phyloP scores from a whole-genome alignment of 2,888 invertebrate genomes.

The Protodeltote pygarga region DNA sequence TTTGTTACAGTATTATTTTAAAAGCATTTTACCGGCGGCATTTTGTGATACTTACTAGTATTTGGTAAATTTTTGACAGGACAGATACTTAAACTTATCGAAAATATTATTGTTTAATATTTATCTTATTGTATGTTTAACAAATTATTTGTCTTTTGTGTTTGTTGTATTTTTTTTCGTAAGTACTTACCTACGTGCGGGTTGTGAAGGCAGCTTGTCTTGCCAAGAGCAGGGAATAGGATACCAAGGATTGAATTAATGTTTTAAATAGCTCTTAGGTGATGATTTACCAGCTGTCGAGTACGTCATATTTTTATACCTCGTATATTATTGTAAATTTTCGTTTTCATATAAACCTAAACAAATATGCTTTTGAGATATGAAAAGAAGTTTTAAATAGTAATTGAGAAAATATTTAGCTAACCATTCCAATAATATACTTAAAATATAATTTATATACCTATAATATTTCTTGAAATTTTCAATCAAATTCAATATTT shows the following conservation, averaged over 20 bases:
- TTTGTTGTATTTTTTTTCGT: slow-evolving; percentile 22
- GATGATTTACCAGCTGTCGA: slow-evolving; percentile 5
- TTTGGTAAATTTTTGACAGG: slow-evolving; percentile 39
- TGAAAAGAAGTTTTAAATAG: background rate
- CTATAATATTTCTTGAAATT: slow-evolving; percentile 8
- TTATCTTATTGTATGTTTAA: slow-evolving; percentile 19
- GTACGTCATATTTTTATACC: background rate
- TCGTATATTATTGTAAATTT: no score
- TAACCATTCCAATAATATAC: no score
- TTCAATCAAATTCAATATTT: slow-evolving; percentile 24
- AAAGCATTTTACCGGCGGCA: slow-evolving; percentile 62
- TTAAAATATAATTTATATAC: no score
- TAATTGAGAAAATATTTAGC: no score
- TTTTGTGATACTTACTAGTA: slow-evolving; percentile 64
- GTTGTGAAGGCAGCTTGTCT: slow-evolving; percentile 50
- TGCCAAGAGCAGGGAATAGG: slow-evolving; percentile 24
- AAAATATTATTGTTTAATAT: slow-evolving; percentile 6
- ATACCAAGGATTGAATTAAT: slow-evolving; percentile 29
- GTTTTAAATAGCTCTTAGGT: slow-evolving; percentile 5
- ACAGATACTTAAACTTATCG: slow-evolving; percentile 34
- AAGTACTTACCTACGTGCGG: slow-evolving; percentile 20
- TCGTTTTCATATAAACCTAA: background rate
- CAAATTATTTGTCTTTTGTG: slow-evolving; percentile 19
- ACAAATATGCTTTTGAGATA: background rate
- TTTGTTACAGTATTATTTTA: slow-evolving; percentile 73